These are phyloP conservation scores for Anorthoa munda DNA, from an alignment of 2,888 invertebrate genomes.

Conservation along the genomic window DNA sequence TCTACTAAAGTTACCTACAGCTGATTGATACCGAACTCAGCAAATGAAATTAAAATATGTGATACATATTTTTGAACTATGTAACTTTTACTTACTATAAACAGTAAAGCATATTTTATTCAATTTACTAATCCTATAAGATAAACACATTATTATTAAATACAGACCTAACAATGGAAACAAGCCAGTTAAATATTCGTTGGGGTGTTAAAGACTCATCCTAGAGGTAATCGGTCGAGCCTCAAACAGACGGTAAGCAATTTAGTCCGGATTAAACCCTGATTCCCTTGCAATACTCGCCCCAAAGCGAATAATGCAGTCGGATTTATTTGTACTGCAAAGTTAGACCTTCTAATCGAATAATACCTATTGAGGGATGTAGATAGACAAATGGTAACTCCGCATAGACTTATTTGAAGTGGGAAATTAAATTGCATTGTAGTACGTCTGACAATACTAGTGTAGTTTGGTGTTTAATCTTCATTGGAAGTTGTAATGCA, in stretches of 20 bases:
- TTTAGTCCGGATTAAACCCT: slow-evolving; percentile 78
- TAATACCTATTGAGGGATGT: slow-evolving; percentile 74
- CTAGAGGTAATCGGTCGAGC: slow-evolving; percentile 73
- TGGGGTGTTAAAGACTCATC: slow-evolving; percentile 69
- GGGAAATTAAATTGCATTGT: slow-evolving; percentile 69
- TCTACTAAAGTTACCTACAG: too few species aligned
- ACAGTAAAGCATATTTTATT: background rate
- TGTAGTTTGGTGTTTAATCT: slow-evolving; percentile 55
- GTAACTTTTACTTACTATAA: background rate
- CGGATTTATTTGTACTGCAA: slow-evolving; percentile 78
- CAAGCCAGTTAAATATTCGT: slow-evolving; percentile 74
- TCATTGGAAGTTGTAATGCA: slow-evolving; percentile 46
- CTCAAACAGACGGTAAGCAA: slow-evolving; percentile 78
- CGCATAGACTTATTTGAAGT: slow-evolving; percentile 55
- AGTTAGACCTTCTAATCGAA: slow-evolving; percentile 77
- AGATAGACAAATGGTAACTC: slow-evolving; percentile 63
- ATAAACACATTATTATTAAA: slow-evolving; percentile 30
- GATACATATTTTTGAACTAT: too few species aligned
- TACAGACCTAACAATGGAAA: slow-evolving; percentile 51
- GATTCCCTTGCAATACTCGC: slow-evolving; percentile 77
- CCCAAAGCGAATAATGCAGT: slow-evolving; percentile 78
- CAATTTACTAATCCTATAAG: background rate
- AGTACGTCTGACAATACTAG: slow-evolving; percentile 42
- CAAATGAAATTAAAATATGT: background rate
- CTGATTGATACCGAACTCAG: too few species aligned